Conservation (phyloP, 2,797 vertebrate species). For the Sarcophilus harrisii region DNA sequence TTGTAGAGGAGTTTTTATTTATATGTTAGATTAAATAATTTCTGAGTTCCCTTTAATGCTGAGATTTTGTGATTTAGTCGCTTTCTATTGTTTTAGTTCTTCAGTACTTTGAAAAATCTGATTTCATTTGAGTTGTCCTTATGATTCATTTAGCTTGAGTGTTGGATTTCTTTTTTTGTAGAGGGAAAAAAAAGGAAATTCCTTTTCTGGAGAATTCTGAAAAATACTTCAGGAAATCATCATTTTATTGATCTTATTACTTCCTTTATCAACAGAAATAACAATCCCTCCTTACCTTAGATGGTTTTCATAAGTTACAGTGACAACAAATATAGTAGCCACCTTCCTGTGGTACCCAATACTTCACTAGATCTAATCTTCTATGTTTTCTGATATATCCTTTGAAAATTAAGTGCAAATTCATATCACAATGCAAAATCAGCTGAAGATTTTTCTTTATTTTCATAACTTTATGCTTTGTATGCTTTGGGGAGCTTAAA, state of each 20-base stretch:
- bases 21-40: not conserved
- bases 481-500: constrained; percentile 50
- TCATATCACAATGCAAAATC: not conserved
- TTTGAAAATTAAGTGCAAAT: not conserved
- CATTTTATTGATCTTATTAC: not conserved
- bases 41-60: not conserved
- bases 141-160: not conserved
- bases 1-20: not conserved
- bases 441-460: not conserved
- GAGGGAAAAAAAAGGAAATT: not conserved
- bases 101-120: not conserved
- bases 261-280: not conserved
- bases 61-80: not conserved
- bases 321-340: not conserved
- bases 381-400: not conserved
- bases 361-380: not conserved
- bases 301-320: not conserved
- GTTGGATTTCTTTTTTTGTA: not conserved
- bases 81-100: not conserved
- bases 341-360: not conserved
- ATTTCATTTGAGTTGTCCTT: not conserved
- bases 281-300: not conserved
- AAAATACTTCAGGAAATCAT: not conserved
- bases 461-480: not conserved
- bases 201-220: not conserved